A percentile compares a stretch with the other conserved stretches of the same genome.
These are phyloP conservation scores for Argya squamiceps DNA, from an alignment of 2,797 vertebrate genomes.

Conservation along the genomic window DNA sequence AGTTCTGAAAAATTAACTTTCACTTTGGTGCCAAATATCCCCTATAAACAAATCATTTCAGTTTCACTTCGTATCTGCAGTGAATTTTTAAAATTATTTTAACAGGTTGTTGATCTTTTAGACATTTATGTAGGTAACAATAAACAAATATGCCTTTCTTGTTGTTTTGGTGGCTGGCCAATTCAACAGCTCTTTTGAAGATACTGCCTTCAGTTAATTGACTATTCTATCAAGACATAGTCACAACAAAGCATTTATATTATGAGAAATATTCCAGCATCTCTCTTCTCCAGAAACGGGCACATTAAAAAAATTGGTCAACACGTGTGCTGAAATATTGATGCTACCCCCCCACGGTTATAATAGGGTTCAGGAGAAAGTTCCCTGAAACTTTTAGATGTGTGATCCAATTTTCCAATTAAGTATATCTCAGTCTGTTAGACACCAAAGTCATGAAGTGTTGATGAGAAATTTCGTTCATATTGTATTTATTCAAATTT, in stretches of 20 bases:
- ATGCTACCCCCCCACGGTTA: fast-evolving
- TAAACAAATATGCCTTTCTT: neutral
- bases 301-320: neutral
- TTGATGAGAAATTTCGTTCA: neutral
- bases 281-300: neutral
- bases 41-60: neutral
- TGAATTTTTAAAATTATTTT: neutral
- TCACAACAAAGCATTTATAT: neutral
- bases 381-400: neutral
- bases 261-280: neutral
- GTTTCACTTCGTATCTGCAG: neutral
- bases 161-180: neutral
- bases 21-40: neutral
- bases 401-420: neutral
- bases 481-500: neutral
- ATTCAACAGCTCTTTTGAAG: neutral
- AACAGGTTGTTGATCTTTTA: neutral
- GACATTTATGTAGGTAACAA: neutral
- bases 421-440: neutral
- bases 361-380: neutral
- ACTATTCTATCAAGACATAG: neutral
- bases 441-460: neutral
- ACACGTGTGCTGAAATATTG: neutral
- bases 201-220: neutral
- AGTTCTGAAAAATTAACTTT: neutral